A percentile compares a stretch with the other conserved stretches of the same genome.
phyloP scores from a whole-genome alignment of 1,140 invertebrate genomes.

The Leptinotarsa texana region DNA sequence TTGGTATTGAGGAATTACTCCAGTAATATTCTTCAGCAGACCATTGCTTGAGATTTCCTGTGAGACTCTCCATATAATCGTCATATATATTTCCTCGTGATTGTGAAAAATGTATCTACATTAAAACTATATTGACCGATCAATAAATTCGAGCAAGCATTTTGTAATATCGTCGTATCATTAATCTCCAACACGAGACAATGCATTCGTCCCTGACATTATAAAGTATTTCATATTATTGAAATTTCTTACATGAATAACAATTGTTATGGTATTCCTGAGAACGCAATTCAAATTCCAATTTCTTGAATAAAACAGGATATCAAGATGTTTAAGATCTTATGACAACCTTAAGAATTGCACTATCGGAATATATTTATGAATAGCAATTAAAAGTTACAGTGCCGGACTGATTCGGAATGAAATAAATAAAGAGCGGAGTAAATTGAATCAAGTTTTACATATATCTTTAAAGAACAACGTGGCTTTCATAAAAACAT shows the following conservation, averaged over 20 bases:
- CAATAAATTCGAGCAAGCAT: no score
- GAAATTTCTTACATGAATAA: not conserved
- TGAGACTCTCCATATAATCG: no score
- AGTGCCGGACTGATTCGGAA: not conserved
- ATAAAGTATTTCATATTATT: not conserved
- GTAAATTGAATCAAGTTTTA: no score
- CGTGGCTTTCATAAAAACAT: no score
- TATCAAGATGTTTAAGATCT: not conserved
- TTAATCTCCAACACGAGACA: not conserved
- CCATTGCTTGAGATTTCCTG: no score
- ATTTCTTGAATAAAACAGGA: not conserved
- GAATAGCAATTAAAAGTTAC: not conserved
- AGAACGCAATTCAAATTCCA: not conserved
- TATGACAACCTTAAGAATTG: not conserved
- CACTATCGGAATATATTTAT: not conserved
- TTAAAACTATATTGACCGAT: no score
- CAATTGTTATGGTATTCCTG: not conserved
- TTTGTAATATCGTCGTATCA: no score
- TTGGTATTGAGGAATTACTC: no score
- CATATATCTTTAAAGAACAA: no score
- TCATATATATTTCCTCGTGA: no score
- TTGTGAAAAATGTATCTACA: no score
- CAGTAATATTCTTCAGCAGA: no score
- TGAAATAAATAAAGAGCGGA: not conserved
- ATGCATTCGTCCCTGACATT: constrained; percentile 1